Conservation (phyloP, 1,140 invertebrate genomes). For the Proctacanthus coquilletti region DNA sequence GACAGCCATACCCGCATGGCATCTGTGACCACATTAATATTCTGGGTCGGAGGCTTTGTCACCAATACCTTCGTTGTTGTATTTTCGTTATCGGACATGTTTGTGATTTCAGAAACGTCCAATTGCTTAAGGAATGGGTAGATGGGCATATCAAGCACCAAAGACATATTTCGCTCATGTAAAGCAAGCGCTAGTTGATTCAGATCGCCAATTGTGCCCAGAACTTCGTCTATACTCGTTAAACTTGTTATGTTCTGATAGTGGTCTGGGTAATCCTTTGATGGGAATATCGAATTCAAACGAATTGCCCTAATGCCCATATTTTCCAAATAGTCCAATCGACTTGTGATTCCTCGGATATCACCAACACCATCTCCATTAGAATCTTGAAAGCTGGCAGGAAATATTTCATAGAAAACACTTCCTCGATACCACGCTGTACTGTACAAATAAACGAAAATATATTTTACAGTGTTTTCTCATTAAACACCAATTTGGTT, state of each 20-base stretch:
- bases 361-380: conserved; percentile 60
- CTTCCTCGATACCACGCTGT: conserved; percentile 64
- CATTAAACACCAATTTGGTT: background rate
- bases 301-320: conserved; percentile 50
- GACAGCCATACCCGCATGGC: conserved; percentile 48
- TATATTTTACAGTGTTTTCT: background rate
- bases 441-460: conserved; percentile 7
- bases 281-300: conserved; percentile 57
- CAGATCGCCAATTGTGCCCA: conserved; percentile 52
- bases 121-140: conserved; percentile 37
- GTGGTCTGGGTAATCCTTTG: conserved; percentile 51
- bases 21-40: conserved; percentile 30
- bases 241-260: conserved; percentile 48
- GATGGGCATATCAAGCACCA: conserved; percentile 61
- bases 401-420: conserved; percentile 69
- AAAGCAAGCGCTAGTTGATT: conserved; percentile 38
- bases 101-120: conserved; percentile 5
- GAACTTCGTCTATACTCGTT: conserved; percentile 38
- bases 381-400: conserved; percentile 63
- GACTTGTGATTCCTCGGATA: conserved; percentile 46
- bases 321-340: conserved; percentile 48
- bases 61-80: conserved; percentile 1
- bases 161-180: conserved; percentile 48
- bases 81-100: conserved; percentile 2
- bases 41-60: conserved; percentile 9